phyloP scores from a whole-genome alignment of 2,113 vertebrate species.

The Scartelaos histophorus region DNA sequence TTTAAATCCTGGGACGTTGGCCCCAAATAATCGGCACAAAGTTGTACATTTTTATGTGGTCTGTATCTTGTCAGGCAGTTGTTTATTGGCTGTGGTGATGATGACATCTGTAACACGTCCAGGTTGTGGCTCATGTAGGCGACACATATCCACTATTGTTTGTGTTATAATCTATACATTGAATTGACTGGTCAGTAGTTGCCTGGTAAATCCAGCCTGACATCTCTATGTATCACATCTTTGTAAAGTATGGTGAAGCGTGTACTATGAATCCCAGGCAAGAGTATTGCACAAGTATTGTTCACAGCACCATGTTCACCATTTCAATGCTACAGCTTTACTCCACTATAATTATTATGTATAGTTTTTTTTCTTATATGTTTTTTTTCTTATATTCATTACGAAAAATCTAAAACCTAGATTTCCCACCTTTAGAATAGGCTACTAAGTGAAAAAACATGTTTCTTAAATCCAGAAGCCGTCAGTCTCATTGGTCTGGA shows the following conservation, averaged over 20 bases:
- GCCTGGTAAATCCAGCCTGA: too few relatives aligned
- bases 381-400: background rate
- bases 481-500: conserved; percentile 15
- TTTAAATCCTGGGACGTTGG: background rate
- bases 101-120: background rate
- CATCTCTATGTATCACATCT: too few relatives aligned
- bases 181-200: background rate
- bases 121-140: background rate
- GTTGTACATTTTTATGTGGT: too few relatives aligned
- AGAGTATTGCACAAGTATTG: too few relatives aligned
- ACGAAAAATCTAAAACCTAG: background rate
- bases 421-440: background rate
- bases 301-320: too few relatives aligned
- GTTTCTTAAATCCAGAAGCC: conserved; percentile 7
- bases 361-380: background rate
- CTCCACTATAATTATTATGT: background rate
- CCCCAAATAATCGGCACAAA: too few relatives aligned
- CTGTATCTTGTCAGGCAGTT: too few relatives aligned
- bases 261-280: too few relatives aligned
- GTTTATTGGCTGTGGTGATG: background rate
- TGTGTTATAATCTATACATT: background rate
- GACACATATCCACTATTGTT: background rate
- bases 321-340: background rate
- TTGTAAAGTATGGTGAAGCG: too few relatives aligned
- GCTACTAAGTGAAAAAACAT: background rate